phyloP scores from a whole-genome alignment of 2,888 invertebrate genomes.

The Eupithecia pulchellata region DNA sequence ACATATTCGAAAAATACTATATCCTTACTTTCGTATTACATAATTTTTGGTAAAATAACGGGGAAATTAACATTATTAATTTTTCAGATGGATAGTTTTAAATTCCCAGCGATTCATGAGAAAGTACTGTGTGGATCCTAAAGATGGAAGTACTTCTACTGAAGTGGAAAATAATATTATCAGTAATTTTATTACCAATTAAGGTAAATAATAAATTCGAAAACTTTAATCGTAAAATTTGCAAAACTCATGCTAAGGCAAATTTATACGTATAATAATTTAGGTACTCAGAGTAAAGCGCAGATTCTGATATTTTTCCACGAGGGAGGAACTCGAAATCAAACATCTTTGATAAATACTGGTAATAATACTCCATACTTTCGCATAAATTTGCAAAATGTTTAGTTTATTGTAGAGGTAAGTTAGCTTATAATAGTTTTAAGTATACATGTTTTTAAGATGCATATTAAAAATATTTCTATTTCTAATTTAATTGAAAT shows the following conservation, averaged over 20 bases:
- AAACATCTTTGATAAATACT: neutral
- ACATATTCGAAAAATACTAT: neutral
- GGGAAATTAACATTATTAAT: neutral
- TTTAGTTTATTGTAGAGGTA: too few species aligned
- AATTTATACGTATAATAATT: too few species aligned
- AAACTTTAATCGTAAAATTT: too few species aligned
- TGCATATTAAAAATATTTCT: too few species aligned
- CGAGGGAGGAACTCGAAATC: too few species aligned
- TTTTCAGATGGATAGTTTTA: constrained; percentile 65
- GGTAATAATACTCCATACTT: neutral
- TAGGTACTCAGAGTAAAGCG: too few species aligned
- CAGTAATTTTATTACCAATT: neutral
- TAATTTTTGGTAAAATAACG: neutral
- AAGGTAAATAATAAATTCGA: too few species aligned
- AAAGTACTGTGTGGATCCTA: constrained; percentile 51
- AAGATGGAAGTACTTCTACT: neutral
- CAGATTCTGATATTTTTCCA: too few species aligned
- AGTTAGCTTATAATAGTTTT: too few species aligned
- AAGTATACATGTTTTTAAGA: too few species aligned
- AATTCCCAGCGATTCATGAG: constrained; percentile 57
- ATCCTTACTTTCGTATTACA: neutral
- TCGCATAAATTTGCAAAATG: neutral
- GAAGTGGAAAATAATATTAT: neutral
- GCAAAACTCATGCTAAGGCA: too few species aligned
- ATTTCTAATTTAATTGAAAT: too few species aligned